A percentile compares a stretch with the other conserved stretches of the same genome.
Evolutionary conservation across 2,797 vertebrate genomes (phyloP).

Genomic region (Graptemys geographica): DNA sequence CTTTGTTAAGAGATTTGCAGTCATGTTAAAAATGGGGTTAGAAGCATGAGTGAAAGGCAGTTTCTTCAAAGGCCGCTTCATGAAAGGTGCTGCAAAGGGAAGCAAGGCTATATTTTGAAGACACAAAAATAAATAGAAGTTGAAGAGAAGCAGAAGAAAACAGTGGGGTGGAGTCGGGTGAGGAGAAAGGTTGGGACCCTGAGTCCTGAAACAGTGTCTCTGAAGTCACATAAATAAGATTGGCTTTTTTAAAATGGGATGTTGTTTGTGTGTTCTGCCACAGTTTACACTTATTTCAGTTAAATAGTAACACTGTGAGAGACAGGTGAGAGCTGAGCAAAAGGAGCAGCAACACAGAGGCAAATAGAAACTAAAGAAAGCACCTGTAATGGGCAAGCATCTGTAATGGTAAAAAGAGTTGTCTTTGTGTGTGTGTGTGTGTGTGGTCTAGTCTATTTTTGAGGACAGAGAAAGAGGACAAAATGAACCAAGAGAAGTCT

Average conservation of each 20-base stretch:
- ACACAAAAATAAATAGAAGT: background rate
- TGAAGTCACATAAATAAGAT: background rate
- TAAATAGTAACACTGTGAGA: background rate
- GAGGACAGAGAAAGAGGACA: background rate
- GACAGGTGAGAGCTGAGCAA: background rate
- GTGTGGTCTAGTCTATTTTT: accelerated
- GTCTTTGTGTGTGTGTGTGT: too few species aligned
- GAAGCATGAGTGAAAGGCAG: background rate
- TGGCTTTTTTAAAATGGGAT: background rate
- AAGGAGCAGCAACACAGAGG: background rate
- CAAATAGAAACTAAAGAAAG: background rate
- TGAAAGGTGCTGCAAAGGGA: background rate
- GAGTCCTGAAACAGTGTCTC: background rate
- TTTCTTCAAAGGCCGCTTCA: background rate
- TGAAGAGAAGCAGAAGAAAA: background rate
- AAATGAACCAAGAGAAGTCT: background rate
- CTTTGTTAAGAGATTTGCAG: background rate
- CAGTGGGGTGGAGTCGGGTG: background rate
- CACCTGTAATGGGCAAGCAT: background rate
- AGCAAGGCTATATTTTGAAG: background rate
- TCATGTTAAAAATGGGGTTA: background rate
- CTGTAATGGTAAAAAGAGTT: background rate
- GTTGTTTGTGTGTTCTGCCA: background rate
- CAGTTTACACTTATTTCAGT: background rate
- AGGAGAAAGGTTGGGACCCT: background rate